Base-by-base conservation (phyloP, 2,888 invertebrate genomes). In the Euspilapteryx auroguttella region DNA sequence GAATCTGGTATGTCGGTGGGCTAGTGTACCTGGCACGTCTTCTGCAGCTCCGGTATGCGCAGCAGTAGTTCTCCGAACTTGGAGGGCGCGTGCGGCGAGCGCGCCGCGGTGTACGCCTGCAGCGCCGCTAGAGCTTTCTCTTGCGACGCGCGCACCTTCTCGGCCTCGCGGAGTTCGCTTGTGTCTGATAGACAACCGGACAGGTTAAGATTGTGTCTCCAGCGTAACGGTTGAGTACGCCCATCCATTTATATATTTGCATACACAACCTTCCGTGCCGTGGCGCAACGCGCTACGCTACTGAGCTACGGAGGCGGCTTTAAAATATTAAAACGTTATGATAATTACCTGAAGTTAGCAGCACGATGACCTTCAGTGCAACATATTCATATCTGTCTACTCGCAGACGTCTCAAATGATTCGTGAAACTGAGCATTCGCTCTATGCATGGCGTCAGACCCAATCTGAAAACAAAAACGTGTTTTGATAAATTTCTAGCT, bases 341-440 rank as follows among this genome's bases (percentile, higher is more conserved):
- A n/a, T n/a, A n/a, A n/a, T n/a, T 66, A 94, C 95, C 93, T 55
- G 94, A 94, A 40, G 92, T 90, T 44, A 94, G 82, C 28, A 94
- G 81, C 34, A 94, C 87, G 48, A 94, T 90, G 40, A 94, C 94
- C 78, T 97, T 97, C 81, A 97, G 86, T 40, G 94, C 94, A 42
- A 95, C 94, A 62, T 94, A 97, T 75, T 97, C 97, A 63, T 94
- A 94, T 48, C 92, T 85, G 71, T 97, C 96, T 21, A 97, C 90
- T 43, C 91, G 81, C 38, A 97, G 78, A 40, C 94, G 76, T 42
- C 94, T 79, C 47, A 97, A 73, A 61, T 95, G 94, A 54, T 95
- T 93, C 1, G 95, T 94, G 64, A 97, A 89, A 55, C 92, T 91
- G 42, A 97, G 80, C 92, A 97, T 94, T 35, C 95, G 80, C 59